These are phyloP conservation scores for Hymenochirus boettgeri DNA, from an alignment of 2,113 vertebrate species.

Conservation along the genomic window DNA sequence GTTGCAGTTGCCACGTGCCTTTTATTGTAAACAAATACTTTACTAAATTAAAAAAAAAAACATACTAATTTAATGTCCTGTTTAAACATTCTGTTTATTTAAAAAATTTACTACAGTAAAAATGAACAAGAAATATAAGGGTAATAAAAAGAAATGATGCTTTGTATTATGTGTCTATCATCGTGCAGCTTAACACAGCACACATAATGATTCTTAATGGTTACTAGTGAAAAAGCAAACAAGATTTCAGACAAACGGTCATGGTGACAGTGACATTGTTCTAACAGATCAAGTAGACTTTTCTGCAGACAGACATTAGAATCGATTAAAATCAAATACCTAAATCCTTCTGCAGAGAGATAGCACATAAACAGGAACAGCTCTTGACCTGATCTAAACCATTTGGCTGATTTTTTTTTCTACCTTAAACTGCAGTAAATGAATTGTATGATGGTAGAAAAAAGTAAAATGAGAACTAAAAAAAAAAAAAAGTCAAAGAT, in stretches of 20 bases:
- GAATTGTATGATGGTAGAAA: no score
- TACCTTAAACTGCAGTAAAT: conserved; percentile 10
- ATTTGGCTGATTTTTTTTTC: conserved; percentile 21
- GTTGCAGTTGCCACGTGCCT: no score
- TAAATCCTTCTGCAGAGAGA: conserved; percentile 24
- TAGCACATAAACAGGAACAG: conserved; percentile 13
- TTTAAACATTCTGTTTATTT: no score
- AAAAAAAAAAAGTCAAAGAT: not conserved
- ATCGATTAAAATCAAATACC: conserved; percentile 7
- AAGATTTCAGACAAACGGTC: conserved; percentile 5
- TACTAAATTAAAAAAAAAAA: no score
- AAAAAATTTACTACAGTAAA: no score
- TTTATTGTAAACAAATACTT: no score
- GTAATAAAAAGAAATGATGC: no score
- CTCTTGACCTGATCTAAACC: conserved; percentile 32
- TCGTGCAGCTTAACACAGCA: not conserved
- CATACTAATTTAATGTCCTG: no score
- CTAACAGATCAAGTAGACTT: conserved; percentile 10
- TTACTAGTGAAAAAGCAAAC: conserved; percentile 9
- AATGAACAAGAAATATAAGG: no score
- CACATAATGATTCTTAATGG: conserved; percentile 2
- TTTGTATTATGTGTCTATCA: no score
- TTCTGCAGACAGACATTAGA: conserved; percentile 10
- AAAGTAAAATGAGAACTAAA: no score
- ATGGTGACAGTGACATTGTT: conserved; percentile 29